Conservation (phyloP, 2,888 invertebrate genomes). For the Idaea dimidiata region DNA sequence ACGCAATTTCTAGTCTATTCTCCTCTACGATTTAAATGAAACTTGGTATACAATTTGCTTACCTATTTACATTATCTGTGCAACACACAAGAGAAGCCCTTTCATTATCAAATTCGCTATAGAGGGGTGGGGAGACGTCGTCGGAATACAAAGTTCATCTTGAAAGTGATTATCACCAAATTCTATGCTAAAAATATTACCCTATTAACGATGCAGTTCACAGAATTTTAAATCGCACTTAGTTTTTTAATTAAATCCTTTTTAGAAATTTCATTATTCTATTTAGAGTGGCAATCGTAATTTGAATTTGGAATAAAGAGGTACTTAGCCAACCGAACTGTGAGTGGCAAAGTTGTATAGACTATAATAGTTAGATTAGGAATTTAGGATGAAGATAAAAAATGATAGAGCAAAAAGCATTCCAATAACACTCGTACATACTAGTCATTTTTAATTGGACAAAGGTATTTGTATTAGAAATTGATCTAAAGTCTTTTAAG, state of each 20-base stretch:
- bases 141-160: conserved; percentile 72
- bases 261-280: conserved; percentile 44
- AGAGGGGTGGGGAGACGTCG: conserved; percentile 58
- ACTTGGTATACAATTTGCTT: conserved; percentile 78
- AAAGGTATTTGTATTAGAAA: conserved; percentile 9
- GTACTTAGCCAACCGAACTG: background rate
- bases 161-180: conserved; percentile 70
- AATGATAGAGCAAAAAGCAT: background rate
- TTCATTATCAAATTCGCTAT: conserved; percentile 78
- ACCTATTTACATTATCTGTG: conserved; percentile 81
- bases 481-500: conserved; percentile 10
- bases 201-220: conserved; percentile 51
- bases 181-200: conserved; percentile 63
- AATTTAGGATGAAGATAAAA: background rate
- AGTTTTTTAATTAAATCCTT: background rate
- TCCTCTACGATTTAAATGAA: conserved; percentile 46
- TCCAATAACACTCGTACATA: background rate
- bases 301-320: conserved; percentile 9
- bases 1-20: too few relatives aligned
- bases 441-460: background rate
- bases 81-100: conserved; percentile 77
- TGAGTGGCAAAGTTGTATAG: background rate
- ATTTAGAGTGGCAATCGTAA: conserved; percentile 23
- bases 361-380: too few relatives aligned
- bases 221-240: background rate